Base-by-base conservation (phyloP, 2,888 invertebrate species). In the Cantharis rufa region DNA sequence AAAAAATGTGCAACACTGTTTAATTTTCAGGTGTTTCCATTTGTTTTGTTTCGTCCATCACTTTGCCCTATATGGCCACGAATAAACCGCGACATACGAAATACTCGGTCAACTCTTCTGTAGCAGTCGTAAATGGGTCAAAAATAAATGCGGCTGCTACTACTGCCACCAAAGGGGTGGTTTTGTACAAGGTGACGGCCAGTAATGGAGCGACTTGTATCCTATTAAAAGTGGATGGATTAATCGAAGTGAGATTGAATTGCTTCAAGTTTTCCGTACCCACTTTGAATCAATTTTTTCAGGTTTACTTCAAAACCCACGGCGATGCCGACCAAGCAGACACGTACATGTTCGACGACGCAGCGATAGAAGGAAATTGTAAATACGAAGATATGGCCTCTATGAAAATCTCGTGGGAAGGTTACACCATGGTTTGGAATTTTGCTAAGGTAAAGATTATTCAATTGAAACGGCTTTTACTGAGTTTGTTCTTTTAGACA, bases 191-290 rank as follows among this genome's bases (percentile, higher is more conserved):
- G 66, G 89, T 94, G 28, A 91, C 92, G 81, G 91, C 92, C 62
- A 91, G 92, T 79, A 92, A 92, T 72, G 94, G 93, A 1, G 92
- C 92, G 79, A 95, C 95, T 0, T 96, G 96, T 85, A 95, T 96
- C 80, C 88, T 96, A 27, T 90, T 96, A 28, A 92, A 92, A 80
- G 94, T 94, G 18, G 96, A 96, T 86, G 95, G 94, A 0, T 87
- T 95, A 5, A 91, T 96, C 62, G 88, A 88, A 84, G 88, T 48
- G n/a, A 5, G 32, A 13, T n/a, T 4, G n/a, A n/a, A 7, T n/a
- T 7, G 32, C 5, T n/a, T 0, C n/a, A 5, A 2, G 1, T n/a
- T 48, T 48, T 48, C n/a, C 1, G 2, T 9, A 48, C 5, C 48
- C 87, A 82, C 27, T 21, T 13, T 9, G 62, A 62, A 16, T n/a